A percentile compares a stretch with the other conserved stretches of the same genome.
phyloP scores from a whole-genome alignment of 2,797 vertebrate genomes.

The Rhincodon typus region DNA sequence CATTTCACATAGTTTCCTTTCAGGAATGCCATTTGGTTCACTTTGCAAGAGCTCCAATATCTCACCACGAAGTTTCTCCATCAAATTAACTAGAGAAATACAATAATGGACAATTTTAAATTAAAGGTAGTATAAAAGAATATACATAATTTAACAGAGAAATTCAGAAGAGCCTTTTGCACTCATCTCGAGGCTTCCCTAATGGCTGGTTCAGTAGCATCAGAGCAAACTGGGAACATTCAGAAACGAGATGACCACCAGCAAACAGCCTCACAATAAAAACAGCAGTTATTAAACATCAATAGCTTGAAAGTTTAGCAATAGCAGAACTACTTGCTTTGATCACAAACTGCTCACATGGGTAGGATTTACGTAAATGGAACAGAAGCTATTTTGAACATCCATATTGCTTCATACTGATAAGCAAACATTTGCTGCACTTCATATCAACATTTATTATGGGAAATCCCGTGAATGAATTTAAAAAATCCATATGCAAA shows the following conservation, averaged over 20 bases:
- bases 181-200: not conserved
- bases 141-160: too few species aligned
- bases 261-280: not conserved
- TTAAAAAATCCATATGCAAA: not conserved
- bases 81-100: not conserved
- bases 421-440: not conserved
- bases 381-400: not conserved
- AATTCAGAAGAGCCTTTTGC: too few species aligned
- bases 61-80: constrained; percentile 39
- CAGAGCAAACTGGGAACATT: too few species aligned
- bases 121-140: too few species aligned
- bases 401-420: not conserved
- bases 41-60: constrained; percentile 49
- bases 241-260: not conserved
- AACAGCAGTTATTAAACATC: not conserved
- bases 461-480: not conserved
- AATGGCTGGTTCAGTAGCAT: not conserved
- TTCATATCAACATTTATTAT: not conserved
- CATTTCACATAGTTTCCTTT: constrained; percentile 43
- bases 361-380: not conserved
- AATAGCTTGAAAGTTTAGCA: not conserved
- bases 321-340: not conserved
- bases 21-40: constrained; percentile 49
- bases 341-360: not conserved
- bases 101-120: not conserved